Evolutionary conservation across 2,113 vertebrate species (phyloP), one percentile per base, ranked within the genome.

Genomic region (Pomatorhinus ruficollis): DNA sequence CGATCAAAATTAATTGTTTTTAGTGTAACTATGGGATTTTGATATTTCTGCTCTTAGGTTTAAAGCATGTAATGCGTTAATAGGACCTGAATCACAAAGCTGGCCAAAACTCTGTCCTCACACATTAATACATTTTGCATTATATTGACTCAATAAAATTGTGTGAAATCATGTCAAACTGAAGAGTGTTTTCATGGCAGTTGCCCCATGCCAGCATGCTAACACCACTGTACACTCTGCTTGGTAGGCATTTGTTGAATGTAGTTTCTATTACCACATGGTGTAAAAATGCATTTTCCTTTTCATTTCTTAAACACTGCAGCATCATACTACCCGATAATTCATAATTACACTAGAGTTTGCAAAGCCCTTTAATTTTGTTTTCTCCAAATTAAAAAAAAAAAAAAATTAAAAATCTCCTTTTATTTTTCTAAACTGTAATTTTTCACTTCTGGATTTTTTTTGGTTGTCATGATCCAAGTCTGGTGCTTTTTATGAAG

Each of bases 281-380:
- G 44, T 80, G 89, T 60, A 94, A 93, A 95, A 94, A 89, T 5
- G 3, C 87, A 87, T 83, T 95, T 83, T 24, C 12, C 74, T 83
- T 83, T 56, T 60, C 86, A 87, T 95, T 94, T 94, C 93, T 94
- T 87, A 82, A 97, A 91, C 54, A 94, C n/a, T 85, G 35, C 27
- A 94, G 49, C 71, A 72, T 87, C 79, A 89, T 83, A 59, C 23
- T 88, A 66, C 63, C 94, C 92, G 79, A 70, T 89, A 95, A 83
- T 88, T 95, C 87, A 61, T 6, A 47, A 13, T 53, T 96, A 79
- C 87, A 95, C n/a, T 17, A 14, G n/a, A 87, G 65, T 78, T 95
- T 91, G 59, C 53, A 92, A 95, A 96, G 69, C 33, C 69, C 95
- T 96, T 87, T 77, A 69, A 83, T 65, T 45, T 89, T 10, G 6